Percentiles rank a stretch among this genome's conserved stretches.
phyloP scores from a whole-genome alignment of 2,888 invertebrate species.

The Anticlea derivata region DNA sequence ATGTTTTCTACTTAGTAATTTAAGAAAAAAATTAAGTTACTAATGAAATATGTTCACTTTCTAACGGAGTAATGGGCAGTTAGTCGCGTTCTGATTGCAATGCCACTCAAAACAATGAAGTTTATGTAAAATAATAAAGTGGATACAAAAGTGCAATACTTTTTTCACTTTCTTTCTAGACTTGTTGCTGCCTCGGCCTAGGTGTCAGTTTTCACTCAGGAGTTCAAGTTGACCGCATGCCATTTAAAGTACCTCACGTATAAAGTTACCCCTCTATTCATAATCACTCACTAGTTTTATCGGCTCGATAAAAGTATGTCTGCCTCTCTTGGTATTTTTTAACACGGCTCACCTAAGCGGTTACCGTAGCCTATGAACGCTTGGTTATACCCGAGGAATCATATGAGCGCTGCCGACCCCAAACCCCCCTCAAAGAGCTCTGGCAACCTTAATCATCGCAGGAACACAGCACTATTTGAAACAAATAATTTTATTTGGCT shows the following conservation, averaged over 20 bases:
- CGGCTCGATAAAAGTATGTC: too few species aligned
- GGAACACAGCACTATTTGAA: too few species aligned
- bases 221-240: constrained; percentile 5
- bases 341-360: too few species aligned
- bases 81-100: constrained; percentile 64
- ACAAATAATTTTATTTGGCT: too few species aligned
- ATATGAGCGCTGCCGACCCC: too few species aligned
- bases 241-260: neutral
- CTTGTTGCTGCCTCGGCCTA: constrained; percentile 12
- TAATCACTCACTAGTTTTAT: too few species aligned
- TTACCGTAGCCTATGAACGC: too few species aligned
- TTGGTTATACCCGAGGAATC: too few species aligned
- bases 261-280: too few species aligned
- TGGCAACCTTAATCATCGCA: too few species aligned
- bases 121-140: constrained; percentile 41
- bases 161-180: constrained; percentile 26
- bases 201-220: constrained; percentile 10
- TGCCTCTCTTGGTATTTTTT: too few species aligned
- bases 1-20: constrained; percentile 36
- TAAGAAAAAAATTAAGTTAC: constrained; percentile 33
- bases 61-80: constrained; percentile 55
- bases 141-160: constrained; percentile 8
- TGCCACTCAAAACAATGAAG: constrained; percentile 54
- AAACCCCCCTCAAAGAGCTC: too few species aligned
- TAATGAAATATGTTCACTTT: constrained; percentile 59